Base-by-base conservation (phyloP, 30 jellyfish, hydroid and myxozoan genomes). In the Clytia hemisphaerica region DNA sequence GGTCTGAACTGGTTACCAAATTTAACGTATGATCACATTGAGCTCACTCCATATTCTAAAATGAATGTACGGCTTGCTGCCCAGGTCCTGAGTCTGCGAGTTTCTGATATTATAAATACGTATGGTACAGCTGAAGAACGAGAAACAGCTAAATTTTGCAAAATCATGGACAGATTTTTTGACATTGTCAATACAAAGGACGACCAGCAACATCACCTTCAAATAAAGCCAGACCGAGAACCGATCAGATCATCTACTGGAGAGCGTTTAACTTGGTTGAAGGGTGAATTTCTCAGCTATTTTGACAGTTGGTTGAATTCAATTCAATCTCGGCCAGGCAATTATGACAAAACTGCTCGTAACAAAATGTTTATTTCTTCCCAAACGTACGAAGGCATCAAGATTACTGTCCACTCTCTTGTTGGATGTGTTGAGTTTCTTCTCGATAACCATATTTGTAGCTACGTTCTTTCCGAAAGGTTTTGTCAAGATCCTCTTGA, bases 61-160 rank as follows among this genome's bases (percentile, higher is more conserved):
- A 68, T 55, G 93, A 67, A 75, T 15, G 93, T 68, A 33, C 64
- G 60, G 38, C 80, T 79, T 33, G 92, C 92, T 7, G 85, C 93
- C 2, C 93, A 79, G 37, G 94, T 80, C 14, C 28, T 80, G 21
- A 80, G 94, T 35, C 12, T 53, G 25, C 16, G 83, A 16, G 83
- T 65, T 57, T 46, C 68, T 12, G 19, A 27, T 0, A 79, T 51
- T 6, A 44, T 67, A 6, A 46, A 64, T 6, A 40, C n/a, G 0
- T 76, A 40, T 64, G 84, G 84, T 1, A 78, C 88, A 29, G 45
- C 84, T 6, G 85, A 65, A 18, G 73, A 78, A 4, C 33, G 12
- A 26, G 47, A 24, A 22, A 79, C 93, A 5, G 88, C 87, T 12
- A 28, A 26, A 67, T 62, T 75, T 53, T 75, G 88, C 42, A 2